Conservation (phyloP, 2,113 vertebrate genomes). For the Gallinago media region DNA sequence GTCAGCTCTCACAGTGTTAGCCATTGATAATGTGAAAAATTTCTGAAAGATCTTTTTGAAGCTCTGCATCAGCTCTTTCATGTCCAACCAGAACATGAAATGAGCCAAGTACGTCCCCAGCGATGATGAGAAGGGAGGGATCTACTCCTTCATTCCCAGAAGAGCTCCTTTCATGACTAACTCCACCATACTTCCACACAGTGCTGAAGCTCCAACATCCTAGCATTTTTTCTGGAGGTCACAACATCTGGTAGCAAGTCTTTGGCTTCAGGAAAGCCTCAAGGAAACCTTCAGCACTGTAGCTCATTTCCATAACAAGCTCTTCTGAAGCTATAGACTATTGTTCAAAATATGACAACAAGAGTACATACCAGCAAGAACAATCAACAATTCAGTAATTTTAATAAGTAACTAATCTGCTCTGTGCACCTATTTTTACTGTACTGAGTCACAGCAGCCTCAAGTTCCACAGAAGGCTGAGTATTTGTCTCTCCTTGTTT, state of each 20-base stretch:
- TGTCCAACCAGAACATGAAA: neutral
- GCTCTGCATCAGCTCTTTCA: neutral
- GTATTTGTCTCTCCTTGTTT: neutral
- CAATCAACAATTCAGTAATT: neutral
- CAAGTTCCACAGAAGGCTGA: neutral
- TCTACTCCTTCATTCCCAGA: neutral
- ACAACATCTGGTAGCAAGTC: neutral
- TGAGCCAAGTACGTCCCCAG: neutral
- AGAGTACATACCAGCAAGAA: neutral
- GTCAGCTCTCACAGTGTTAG: neutral
- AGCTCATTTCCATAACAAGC: neutral
- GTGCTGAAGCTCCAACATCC: neutral
- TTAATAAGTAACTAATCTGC: neutral
- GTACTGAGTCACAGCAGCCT: neutral
- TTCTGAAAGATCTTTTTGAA: neutral
- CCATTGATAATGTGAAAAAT: neutral
- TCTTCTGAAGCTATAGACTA: neutral
- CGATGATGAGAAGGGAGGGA: neutral
- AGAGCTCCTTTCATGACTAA: neutral
- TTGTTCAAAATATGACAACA: neutral
- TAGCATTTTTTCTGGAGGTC: neutral
- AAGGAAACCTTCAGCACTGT: neutral
- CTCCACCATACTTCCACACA: neutral
- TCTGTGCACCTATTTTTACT: neutral
- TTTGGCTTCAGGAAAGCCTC: neutral